Percentiles rank a stretch among this genome's conserved stretches.
phyloP scores from a whole-genome alignment of 2,797 vertebrate species.

The Glossophaga mutica region DNA sequence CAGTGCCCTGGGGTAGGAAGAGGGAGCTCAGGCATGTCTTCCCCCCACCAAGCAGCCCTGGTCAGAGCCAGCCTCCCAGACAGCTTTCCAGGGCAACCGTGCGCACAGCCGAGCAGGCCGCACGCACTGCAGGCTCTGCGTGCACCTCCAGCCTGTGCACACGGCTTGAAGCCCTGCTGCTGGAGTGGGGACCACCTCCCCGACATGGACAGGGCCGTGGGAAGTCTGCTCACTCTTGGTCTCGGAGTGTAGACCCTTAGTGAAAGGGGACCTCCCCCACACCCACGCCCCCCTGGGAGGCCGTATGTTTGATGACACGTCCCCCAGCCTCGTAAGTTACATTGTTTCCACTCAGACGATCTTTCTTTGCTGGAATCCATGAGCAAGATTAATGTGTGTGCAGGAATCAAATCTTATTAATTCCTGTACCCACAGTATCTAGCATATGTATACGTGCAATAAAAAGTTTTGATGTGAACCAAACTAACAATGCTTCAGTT shows the following conservation, averaged over 20 bases:
- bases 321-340: background rate
- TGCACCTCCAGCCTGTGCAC: background rate
- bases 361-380: background rate
- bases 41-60: background rate
- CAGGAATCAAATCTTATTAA: background rate
- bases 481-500: background rate
- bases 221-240: too few relatives aligned
- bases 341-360: background rate
- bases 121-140: background rate
- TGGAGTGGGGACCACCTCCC: rapidly evolving
- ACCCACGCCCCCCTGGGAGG: too few relatives aligned
- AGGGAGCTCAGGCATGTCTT: rapidly evolving
- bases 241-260: background rate
- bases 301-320: rapidly evolving
- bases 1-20: background rate
- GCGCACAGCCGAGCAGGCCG: background rate
- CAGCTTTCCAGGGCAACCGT: background rate
- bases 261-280: background rate
- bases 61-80: rapidly evolving
- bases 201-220: background rate
- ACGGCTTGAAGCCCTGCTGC: rapidly evolving
- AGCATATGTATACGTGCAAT: background rate
- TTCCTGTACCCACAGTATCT: background rate
- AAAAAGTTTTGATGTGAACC: background rate
- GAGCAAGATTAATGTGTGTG: background rate